phyloP scores from a whole-genome alignment of 2,797 vertebrate genomes.

The Gorsachius magnificus region DNA sequence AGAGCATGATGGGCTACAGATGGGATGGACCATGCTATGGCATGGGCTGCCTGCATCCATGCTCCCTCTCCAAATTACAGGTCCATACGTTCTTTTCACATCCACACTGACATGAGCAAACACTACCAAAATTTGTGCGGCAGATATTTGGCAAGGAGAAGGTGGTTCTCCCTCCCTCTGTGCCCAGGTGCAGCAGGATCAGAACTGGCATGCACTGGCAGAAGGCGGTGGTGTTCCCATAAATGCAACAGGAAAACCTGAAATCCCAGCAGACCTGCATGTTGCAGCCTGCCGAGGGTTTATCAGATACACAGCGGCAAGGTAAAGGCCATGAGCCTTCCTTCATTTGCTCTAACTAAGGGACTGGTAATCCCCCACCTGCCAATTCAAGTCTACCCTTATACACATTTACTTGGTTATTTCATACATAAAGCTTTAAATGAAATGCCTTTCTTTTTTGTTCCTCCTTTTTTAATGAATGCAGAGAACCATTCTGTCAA shows the following conservation, averaged over 20 bases:
- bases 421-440: constrained; percentile 15
- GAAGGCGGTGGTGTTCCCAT: not conserved
- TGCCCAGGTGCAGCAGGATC: not conserved
- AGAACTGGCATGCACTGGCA: not conserved
- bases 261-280: not conserved
- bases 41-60: not conserved
- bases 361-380: not conserved
- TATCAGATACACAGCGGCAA: not conserved
- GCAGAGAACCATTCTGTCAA: constrained; percentile 18
- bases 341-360: not conserved
- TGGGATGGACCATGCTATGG: rapidly evolving
- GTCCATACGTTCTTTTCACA: not conserved
- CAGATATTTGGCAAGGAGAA: not conserved
- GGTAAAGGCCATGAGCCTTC: not conserved
- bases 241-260: not conserved
- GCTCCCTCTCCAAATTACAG: not conserved
- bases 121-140: not conserved
- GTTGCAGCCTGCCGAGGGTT: not conserved
- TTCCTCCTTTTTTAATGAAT: constrained; percentile 15
- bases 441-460: not conserved
- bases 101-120: not conserved
- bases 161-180: not conserved
- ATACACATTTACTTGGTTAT: not conserved
- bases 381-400: not conserved
- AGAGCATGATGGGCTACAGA: rapidly evolving